Percentiles rank a stretch among this genome's conserved stretches.
Conservation (phyloP, 64 coral and sea anemone genomes). For the Montipora cactus region DNA sequence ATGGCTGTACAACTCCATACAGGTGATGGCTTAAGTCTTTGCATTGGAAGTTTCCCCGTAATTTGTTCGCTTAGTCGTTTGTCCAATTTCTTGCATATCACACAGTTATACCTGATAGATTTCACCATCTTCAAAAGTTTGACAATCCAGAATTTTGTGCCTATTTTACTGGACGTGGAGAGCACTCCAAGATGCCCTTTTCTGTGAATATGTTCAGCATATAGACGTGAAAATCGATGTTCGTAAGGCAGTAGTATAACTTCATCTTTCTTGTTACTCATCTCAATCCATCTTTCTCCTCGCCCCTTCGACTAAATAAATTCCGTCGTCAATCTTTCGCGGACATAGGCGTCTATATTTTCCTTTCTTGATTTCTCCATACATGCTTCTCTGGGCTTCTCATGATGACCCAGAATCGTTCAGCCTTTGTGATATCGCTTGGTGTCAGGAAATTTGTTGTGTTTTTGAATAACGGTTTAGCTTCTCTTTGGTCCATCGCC, state of each 20-base stretch:
- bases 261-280: constrained; percentile 62
- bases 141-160: constrained; percentile 59
- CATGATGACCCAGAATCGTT: constrained; percentile 40
- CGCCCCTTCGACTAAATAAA: constrained; percentile 43
- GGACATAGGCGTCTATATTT: constrained; percentile 45
- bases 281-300: constrained; percentile 31
- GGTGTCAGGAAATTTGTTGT: background rate
- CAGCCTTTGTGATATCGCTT: constrained; percentile 14
- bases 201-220: constrained; percentile 19
- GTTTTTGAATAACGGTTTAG: constrained; percentile 35
- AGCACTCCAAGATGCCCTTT: constrained; percentile 25
- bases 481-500: constrained; percentile 20
- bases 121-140: constrained; percentile 52
- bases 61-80: constrained; percentile 34
- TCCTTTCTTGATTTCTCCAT: constrained; percentile 31
- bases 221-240: background rate
- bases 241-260: constrained; percentile 18
- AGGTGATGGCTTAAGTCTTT: constrained; percentile 15
- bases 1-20: constrained; percentile 30
- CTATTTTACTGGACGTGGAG: constrained; percentile 30
- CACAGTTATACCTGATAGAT: constrained; percentile 7
- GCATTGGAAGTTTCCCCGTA: constrained; percentile 18
- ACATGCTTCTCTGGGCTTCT: constrained; percentile 3
- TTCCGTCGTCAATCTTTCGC: constrained; percentile 12
- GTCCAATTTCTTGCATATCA: background rate